Base-by-base conservation (phyloP, 2,113 vertebrate species). In the Paradisaea rubra region DNA sequence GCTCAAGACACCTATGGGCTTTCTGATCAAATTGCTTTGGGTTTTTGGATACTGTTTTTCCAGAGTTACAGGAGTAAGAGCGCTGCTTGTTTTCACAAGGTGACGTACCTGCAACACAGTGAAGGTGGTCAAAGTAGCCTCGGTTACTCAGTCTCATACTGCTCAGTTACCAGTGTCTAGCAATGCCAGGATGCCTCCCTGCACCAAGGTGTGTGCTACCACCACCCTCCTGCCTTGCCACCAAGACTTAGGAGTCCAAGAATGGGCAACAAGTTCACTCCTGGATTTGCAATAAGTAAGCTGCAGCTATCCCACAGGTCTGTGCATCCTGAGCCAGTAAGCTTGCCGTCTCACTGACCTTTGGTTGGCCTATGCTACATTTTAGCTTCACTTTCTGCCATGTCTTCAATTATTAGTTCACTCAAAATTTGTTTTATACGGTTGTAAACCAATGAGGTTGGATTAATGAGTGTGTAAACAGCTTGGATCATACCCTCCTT, bases 381-480 rank as follows among this genome's bases (percentile, higher is more conserved):
- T 93, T 88, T 56, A 92, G 24, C 54, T 41, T 54, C 19, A 2
- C 4, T 83, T 93, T 69, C 80, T 86, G 56, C 47, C 39, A 45
- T 24, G 8, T 68, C 24, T 91, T 87, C 31, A 44, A 52, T 59
- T 83, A 63, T 39, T 89, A 0, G 1, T 64, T 84, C 9, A 9
- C 16, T 81, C n/a, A 30, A 37, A 91, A 72, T 91, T 64, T 84
- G 47, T 68, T 91, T 89, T 60, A 61, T 45, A 13, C 56, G 17
- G 24, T 60, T 84, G 31, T 81, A 84, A 93, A 78, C 10, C 4
- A 1, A 57, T 87, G 60, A 71, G 31, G 18, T 57, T 35, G 68
- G 50, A 88, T 81, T 93, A 91, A 71, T n/a, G 77, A 71, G 12
- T 33, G 6, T 52, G 49, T 84, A 81, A 92, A 91, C 57, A 93